Conservation (phyloP, 2,797 vertebrate genomes). For the Hoplostethus atlanticus region DNA sequence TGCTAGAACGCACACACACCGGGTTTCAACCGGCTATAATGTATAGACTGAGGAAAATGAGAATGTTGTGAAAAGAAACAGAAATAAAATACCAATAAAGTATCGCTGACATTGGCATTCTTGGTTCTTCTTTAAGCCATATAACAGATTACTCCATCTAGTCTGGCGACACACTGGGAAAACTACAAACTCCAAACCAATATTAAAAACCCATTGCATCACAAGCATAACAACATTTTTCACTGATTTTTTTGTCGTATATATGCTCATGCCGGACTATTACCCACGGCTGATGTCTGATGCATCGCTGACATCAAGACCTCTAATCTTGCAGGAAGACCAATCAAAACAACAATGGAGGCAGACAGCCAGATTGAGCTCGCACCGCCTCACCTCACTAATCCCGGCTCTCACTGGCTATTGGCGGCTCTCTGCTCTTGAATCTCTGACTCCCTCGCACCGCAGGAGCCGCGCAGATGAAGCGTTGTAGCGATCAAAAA, state of each 20-base stretch:
- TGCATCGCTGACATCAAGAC: background rate
- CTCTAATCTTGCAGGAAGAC: background rate
- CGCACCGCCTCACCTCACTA: background rate
- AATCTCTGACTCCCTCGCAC: conserved; percentile 10
- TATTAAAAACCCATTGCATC: no score
- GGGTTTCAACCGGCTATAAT: conserved; percentile 43
- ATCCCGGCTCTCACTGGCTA: background rate
- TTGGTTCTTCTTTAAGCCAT: conserved; percentile 17
- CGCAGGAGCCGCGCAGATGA: conserved; percentile 24
- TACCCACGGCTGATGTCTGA: background rate
- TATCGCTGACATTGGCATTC: conserved; percentile 8
- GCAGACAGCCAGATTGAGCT: no score
- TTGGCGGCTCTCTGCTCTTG: background rate
- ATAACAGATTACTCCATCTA: conserved; percentile 24
- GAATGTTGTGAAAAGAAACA: conserved; percentile 46
- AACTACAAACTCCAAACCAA: background rate
- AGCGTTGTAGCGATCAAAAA: conserved; percentile 25
- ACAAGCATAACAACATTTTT: background rate
- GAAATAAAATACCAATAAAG: conserved; percentile 22
- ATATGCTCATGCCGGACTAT: background rate
- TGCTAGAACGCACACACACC: conserved; percentile 36
- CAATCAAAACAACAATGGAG: background rate
- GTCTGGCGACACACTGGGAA: background rate
- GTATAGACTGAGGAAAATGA: conserved; percentile 44
- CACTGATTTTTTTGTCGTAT: background rate